Evolutionary conservation across 2,797 vertebrate species (phyloP).

Genomic region (Megaceryle alcyon): DNA sequence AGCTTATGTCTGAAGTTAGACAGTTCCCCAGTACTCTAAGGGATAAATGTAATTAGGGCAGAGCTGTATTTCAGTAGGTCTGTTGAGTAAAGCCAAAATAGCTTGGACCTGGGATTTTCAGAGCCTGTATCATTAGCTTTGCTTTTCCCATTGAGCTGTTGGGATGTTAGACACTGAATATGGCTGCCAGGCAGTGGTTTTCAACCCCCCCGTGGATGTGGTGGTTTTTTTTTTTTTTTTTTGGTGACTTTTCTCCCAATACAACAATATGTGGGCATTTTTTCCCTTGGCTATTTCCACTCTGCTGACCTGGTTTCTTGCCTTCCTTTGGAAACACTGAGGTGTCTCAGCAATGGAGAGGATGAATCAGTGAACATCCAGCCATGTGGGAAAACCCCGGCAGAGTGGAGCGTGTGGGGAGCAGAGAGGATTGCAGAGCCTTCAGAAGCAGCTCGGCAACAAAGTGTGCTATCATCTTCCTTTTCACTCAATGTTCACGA

Average conservation of each 20-base stretch:
- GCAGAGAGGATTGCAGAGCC: not conserved
- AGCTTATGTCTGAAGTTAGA: not conserved
- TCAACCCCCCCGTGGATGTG: not conserved
- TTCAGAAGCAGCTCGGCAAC: not conserved
- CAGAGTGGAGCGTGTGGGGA: not conserved
- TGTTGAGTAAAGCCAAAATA: not conserved
- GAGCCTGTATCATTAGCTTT: not conserved
- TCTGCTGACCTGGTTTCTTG: constrained; percentile 55
- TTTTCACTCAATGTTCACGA: not conserved
- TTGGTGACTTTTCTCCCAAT: not conserved
- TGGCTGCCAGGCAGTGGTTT: not conserved
- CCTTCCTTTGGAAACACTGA: constrained; percentile 41
- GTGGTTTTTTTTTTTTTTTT: not conserved
- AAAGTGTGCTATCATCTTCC: not conserved
- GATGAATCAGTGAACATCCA: constrained; percentile 44
- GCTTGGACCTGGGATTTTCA: accelerated
- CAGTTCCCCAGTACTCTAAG: not conserved
- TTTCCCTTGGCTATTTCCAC: constrained; percentile 48
- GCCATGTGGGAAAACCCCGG: not conserved
- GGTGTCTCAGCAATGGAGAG: not conserved
- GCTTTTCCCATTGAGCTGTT: not conserved
- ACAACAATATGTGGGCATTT: not conserved
- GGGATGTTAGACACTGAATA: not conserved
- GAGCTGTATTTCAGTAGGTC: not conserved
- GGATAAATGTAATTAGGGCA: not conserved